These are phyloP conservation scores for Panthera tigris DNA, from an alignment of 2,113 vertebrate species.

Conservation along the genomic window DNA sequence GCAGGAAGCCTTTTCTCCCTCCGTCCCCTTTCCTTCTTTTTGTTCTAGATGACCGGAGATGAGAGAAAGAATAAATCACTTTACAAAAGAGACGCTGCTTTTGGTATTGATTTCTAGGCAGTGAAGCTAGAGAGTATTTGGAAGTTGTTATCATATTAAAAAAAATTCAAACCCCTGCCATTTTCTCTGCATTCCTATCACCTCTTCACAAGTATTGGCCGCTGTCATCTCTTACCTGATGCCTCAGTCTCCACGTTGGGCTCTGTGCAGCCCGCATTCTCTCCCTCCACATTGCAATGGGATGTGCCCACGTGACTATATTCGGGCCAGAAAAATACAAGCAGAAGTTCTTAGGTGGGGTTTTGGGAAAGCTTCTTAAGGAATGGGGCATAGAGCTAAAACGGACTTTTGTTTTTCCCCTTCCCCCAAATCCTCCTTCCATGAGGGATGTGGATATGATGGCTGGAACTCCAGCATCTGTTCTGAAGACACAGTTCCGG, in stretches of 20 bases:
- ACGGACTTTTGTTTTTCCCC: background rate
- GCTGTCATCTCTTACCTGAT: background rate
- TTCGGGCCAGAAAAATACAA: background rate
- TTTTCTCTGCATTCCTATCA: background rate
- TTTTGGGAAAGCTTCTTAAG: background rate
- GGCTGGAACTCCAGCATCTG: background rate
- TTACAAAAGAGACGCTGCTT: background rate
- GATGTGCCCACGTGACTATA: background rate
- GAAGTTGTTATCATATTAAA: background rate
- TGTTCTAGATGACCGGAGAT: background rate
- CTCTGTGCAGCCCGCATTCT: background rate
- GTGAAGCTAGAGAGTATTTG: background rate
- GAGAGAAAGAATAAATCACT: background rate
- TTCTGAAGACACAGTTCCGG: background rate
- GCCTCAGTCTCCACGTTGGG: background rate
- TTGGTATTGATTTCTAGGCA: background rate
- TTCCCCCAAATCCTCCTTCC: background rate
- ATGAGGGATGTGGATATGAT: background rate
- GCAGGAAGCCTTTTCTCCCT: background rate
- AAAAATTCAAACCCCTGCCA: background rate
- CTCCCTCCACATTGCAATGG: background rate
- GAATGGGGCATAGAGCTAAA: background rate
- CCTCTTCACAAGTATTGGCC: background rate
- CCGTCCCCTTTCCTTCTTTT: background rate
- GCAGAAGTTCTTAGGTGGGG: background rate